Percentiles rank a stretch among this genome's conserved stretches.
These are phyloP conservation scores for Dromas ardeola DNA, from an alignment of 2,113 vertebrate genomes.

Conservation along the genomic window DNA sequence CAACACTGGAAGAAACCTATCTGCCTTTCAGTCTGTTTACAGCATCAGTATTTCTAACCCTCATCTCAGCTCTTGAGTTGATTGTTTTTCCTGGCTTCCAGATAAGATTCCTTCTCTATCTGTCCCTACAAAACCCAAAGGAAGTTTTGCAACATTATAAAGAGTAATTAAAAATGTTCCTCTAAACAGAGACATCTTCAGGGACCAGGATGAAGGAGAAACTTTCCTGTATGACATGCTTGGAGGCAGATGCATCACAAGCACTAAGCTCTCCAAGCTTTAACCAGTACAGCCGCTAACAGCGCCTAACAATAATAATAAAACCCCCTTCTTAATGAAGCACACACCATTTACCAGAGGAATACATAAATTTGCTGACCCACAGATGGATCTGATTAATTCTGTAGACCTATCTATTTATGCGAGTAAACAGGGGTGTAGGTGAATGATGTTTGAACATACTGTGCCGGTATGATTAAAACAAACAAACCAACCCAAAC, in stretches of 20 bases:
- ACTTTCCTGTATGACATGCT: not conserved
- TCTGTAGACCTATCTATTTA: not conserved
- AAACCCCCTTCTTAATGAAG: not conserved
- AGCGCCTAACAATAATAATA: accelerated
- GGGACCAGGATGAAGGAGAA: not conserved
- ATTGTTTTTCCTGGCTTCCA: not conserved
- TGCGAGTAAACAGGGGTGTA: not conserved
- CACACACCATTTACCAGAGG: not conserved
- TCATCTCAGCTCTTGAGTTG: not conserved
- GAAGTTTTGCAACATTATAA: not conserved
- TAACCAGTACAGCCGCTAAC: not conserved
- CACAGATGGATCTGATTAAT: not conserved
- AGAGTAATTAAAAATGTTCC: conserved; percentile 10
- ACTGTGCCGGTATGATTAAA: not conserved
- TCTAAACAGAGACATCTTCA: not conserved
- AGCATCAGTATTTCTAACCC: not conserved
- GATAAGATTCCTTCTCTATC: not conserved
- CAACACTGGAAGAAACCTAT: not conserved
- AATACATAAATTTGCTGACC: not conserved
- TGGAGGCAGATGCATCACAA: not conserved
- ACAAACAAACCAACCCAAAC: not conserved
- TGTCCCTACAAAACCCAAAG: not conserved
- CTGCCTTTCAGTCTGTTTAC: not conserved
- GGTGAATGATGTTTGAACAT: not conserved
- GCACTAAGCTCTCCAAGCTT: not conserved